Conservation (phyloP, 2,888 invertebrate genomes). For the Cactoblastis cactorum region DNA sequence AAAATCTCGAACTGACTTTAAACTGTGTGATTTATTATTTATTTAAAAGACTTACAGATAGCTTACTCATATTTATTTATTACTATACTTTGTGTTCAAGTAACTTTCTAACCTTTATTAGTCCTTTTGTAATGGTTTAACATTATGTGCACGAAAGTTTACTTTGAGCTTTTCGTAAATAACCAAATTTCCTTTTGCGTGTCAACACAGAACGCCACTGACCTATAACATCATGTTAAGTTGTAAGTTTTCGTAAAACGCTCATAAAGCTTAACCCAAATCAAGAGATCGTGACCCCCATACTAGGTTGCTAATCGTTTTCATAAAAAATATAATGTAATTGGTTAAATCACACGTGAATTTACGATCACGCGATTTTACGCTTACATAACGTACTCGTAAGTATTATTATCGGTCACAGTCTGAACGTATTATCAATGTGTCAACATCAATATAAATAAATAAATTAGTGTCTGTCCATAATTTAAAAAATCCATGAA, state of each 20-base stretch:
- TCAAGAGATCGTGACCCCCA: background rate
- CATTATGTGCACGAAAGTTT: no score
- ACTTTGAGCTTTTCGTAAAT: no score
- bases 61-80: no score
- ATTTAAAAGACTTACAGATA: no score
- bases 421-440: background rate
- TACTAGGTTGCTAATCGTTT: conserved; percentile 11
- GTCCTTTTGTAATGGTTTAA: no score
- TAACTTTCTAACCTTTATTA: no score
- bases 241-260: background rate
- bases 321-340: conserved; percentile 3
- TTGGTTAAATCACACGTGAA: conserved; percentile 9
- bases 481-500: no score
- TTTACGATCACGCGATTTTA: background rate
- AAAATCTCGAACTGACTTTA: no score
- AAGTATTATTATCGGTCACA: background rate
- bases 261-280: conserved; percentile 11
- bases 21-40: no score
- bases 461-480: no score
- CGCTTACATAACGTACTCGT: background rate
- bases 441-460: no score
- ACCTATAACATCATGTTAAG: background rate
- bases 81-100: no score
- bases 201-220: background rate
- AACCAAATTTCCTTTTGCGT: background rate